These are phyloP conservation scores for Cyprinus carpio DNA, from an alignment of 2,113 vertebrate species.

Conservation along the genomic window DNA sequence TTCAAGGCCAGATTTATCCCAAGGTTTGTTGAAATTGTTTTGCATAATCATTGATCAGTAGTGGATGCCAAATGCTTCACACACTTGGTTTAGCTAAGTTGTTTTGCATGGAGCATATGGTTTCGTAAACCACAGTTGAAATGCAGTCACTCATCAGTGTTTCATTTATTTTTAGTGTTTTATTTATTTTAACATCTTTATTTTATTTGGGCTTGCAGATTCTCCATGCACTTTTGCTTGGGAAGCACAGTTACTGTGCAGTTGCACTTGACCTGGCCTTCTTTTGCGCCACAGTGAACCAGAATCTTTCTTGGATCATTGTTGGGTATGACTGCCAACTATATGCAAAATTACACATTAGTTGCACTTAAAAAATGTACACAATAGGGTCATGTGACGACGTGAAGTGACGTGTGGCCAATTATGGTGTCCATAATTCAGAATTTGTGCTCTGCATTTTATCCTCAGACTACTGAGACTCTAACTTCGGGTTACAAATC, in stretches of 20 bases:
- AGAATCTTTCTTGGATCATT: neutral
- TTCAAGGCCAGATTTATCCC: neutral
- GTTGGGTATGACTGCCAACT: neutral
- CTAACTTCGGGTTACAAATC: too few species aligned
- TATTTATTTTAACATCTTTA: neutral
- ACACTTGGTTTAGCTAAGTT: neutral
- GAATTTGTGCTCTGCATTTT: too few species aligned
- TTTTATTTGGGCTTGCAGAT: neutral
- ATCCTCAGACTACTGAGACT: too few species aligned
- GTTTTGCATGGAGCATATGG: neutral
- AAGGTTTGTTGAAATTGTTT: neutral
- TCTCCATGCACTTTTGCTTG: neutral
- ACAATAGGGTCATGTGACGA: neutral
- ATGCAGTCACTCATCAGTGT: neutral
- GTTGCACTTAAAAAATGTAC: neutral
- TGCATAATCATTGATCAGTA: neutral
- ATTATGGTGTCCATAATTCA: too few species aligned
- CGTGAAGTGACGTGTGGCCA: neutral
- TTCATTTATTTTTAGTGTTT: neutral
- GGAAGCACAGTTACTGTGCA: neutral
- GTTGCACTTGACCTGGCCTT: neutral
- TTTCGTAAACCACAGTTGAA: constrained; percentile 13
- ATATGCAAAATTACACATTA: neutral
- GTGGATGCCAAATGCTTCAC: neutral
- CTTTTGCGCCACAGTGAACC: neutral